These are phyloP conservation scores for Triplophysa dalaica DNA, from an alignment of 2,113 vertebrate genomes.

Conservation along the genomic window DNA sequence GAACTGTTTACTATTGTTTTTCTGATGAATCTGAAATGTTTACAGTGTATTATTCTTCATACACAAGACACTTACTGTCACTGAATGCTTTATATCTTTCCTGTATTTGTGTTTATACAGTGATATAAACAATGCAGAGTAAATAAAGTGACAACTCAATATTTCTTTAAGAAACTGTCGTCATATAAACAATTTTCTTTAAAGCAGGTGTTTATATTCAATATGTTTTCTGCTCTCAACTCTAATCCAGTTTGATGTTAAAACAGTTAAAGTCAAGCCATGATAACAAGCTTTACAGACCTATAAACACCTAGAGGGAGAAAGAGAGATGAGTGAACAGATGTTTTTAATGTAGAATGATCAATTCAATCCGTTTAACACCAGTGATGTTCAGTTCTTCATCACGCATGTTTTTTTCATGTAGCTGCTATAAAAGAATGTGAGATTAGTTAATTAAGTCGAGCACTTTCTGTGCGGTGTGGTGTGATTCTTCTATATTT, in stretches of 20 bases:
- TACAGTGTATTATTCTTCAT: too few species aligned
- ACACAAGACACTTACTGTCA: too few species aligned
- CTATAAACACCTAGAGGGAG: slow-evolving; percentile 27
- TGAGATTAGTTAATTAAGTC: slow-evolving; percentile 43
- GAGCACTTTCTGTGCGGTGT: slow-evolving; percentile 32
- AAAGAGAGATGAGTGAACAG: too few species aligned
- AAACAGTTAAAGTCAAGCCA: slow-evolving; percentile 55
- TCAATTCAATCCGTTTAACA: not conserved
- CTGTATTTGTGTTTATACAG: not conserved
- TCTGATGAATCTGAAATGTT: too few species aligned
- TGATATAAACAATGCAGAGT: not conserved
- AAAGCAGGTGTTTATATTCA: slow-evolving; percentile 2
- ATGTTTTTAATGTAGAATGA: too few species aligned
- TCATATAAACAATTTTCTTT: not conserved
- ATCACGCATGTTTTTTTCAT: slow-evolving; percentile 6
- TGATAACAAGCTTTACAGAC: slow-evolving; percentile 57
- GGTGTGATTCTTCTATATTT: slow-evolving; percentile 46
- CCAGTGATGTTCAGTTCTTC: not conserved
- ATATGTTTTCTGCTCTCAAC: not conserved
- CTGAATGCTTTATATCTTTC: too few species aligned
- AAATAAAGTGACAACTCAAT: not conserved
- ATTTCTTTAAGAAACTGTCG: not conserved
- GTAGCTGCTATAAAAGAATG: not conserved
- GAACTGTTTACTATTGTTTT: too few species aligned
- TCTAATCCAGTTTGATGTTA: slow-evolving; percentile 37